Percentiles rank a stretch among this genome's conserved stretches.
Evolutionary conservation across 1,140 invertebrate species (phyloP).

Genomic region (Streblospio benedicti): DNA sequence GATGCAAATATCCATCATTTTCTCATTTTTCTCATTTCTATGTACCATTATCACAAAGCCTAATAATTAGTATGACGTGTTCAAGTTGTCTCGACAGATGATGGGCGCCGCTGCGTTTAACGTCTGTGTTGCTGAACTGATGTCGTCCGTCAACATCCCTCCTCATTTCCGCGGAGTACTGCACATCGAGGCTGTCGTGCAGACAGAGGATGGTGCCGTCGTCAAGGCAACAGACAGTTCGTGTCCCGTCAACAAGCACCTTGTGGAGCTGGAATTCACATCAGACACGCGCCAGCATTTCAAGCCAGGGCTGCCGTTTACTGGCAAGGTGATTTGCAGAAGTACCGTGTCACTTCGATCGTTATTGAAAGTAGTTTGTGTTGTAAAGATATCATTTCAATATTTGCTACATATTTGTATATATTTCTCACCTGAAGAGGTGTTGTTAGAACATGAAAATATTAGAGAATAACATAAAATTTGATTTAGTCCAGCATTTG

Average conservation of each 20-base stretch:
- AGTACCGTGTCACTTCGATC: no score
- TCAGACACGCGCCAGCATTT: not conserved
- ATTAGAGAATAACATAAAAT: no score
- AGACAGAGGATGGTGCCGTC: not conserved
- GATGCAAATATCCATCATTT: no score
- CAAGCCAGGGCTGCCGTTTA: not conserved
- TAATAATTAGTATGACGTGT: not conserved
- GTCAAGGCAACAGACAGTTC: not conserved
- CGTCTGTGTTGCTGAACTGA: constrained; percentile 6
- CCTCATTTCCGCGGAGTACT: not conserved
- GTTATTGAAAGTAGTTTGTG: no score
- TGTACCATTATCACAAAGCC: no score
- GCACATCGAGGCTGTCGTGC: not conserved
- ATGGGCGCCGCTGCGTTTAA: not conserved
- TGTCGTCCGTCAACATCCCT: not conserved
- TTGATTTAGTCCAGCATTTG: no score
- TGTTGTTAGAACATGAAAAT: no score
- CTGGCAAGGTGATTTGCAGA: not conserved
- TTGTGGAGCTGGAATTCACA: not conserved
- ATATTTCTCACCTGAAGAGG: no score
- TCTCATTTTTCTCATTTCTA: no score
- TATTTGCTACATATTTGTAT: no score
- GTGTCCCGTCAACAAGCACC: not conserved
- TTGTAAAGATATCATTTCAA: no score
- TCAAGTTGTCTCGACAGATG: not conserved